Percentiles rank a stretch among this genome's conserved stretches.
phyloP scores from a whole-genome alignment of 2,888 invertebrate species.

The Chymomyza caudatula region DNA sequence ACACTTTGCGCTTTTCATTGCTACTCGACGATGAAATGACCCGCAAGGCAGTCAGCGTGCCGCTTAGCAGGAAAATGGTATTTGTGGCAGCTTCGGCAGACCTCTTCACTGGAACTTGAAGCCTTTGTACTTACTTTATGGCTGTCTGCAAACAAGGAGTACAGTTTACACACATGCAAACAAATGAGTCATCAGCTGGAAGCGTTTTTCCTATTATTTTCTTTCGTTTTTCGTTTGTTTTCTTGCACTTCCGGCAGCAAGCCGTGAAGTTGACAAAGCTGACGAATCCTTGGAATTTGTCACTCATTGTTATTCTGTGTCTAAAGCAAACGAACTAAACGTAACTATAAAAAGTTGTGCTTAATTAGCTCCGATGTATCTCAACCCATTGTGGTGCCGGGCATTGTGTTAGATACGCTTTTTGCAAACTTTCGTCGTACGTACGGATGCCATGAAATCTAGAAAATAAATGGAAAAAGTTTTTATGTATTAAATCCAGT shows the following conservation, averaged over 20 bases:
- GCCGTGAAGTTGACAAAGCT: background rate
- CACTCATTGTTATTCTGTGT: background rate
- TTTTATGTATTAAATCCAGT: background rate
- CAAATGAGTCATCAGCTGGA: background rate
- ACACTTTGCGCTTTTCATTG: slow-evolving; percentile 5
- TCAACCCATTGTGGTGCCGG: background rate
- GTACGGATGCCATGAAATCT: background rate
- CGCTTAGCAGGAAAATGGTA: background rate
- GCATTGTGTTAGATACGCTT: background rate
- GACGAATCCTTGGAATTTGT: background rate
- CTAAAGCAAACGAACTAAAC: background rate
- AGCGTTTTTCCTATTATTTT: background rate
- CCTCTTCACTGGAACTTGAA: background rate
- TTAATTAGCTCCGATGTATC: background rate
- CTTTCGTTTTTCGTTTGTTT: background rate
- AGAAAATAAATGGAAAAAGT: background rate
- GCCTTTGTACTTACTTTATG: background rate
- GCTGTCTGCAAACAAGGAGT: background rate
- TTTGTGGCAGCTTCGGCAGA: background rate
- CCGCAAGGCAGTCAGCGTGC: background rate
- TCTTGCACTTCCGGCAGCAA: background rate
- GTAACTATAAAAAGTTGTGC: background rate
- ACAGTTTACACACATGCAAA: background rate
- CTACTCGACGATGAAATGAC: background rate
- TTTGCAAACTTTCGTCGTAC: background rate